Evolutionary conservation across 2,797 vertebrate species (phyloP), one percentile per base, ranked within the genome.

Genomic region (Danio tinwini): DNA sequence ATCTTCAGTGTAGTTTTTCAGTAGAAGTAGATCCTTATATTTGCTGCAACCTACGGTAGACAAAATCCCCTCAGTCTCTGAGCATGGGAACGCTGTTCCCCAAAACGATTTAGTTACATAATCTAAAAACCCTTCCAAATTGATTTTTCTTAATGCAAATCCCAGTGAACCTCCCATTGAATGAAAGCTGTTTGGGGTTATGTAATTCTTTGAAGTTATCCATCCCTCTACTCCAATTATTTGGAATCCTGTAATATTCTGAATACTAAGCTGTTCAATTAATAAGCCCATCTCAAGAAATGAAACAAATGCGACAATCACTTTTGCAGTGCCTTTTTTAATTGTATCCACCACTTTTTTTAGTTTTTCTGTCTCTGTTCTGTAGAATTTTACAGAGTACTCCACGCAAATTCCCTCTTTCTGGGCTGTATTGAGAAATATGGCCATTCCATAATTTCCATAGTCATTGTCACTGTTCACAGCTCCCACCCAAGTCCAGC

Each of bases 361-460:
- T 5, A 94, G 79, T 82, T 90, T 92, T 6, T 87, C 87, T 1
- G 89, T 84, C 56, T 93, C 88, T 19, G 82, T 83, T n/a, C 91
- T 81, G 77, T 91, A 84, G 65, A 93, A 92, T 70, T 88, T 92
- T 29, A 29, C 29, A 29, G 29, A 29, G 3, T 29, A 29, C 29
- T 29, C 29, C 29, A 29, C 29, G 29, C 92, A 93, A 39, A 94
- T 87, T 1, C 92, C 93, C 79, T 92, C 88, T 39, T 92, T 86
- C 50, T 86, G 73, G 1, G 92, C 92, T 1, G 88, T 89, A 14
- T 88, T 73, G 0, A 93, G 86, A 68, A 93, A 94, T 69, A 92
- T 94, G 37, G 92, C 88, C 90, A 93, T 93, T 39, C 91, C 93
- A 0, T 88, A 90, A 82, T 93, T 93, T 6, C 93, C 93, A 6